Conservation (phyloP, 1,140 invertebrate species). For the Drosophila leontia region DNA sequence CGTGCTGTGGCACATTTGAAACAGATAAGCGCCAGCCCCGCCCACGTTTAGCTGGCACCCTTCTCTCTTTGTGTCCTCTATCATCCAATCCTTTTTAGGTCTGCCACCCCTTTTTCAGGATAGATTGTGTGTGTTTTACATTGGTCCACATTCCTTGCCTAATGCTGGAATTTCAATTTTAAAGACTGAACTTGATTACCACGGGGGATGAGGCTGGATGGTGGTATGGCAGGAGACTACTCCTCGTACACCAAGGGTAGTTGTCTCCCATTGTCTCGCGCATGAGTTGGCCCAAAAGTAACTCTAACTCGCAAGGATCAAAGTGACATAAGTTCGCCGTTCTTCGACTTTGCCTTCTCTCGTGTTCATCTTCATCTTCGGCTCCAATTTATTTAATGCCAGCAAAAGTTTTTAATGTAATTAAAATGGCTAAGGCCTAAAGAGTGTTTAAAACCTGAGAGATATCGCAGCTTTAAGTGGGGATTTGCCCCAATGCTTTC, state of each 20-base stretch:
- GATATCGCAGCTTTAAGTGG: constrained; percentile 56
- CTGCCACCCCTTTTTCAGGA: constrained; percentile 27
- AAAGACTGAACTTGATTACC: constrained; percentile 82
- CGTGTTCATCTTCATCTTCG: constrained; percentile 23
- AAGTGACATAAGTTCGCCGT: constrained; percentile 74
- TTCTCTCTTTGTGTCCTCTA: not conserved
- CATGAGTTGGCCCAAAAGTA: constrained; percentile 67
- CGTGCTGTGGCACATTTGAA: constrained; percentile 58
- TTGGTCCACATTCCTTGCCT: constrained; percentile 66
- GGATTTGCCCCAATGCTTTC: constrained; percentile 2
- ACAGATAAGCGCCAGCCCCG: constrained; percentile 47
- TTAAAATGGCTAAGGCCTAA: constrained; percentile 75
- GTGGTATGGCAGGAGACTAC: not conserved
- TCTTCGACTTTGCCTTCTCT: constrained; percentile 11
- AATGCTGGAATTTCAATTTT: constrained; percentile 83
- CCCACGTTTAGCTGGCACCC: not conserved
- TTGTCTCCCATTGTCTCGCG: constrained; percentile 68
- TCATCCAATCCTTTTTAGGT: constrained; percentile 22
- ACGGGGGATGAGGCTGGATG: not conserved
- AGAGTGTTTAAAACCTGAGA: constrained; percentile 69
- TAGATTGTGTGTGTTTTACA: constrained; percentile 40
- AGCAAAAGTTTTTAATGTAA: constrained; percentile 75
- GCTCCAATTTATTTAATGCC: constrained; percentile 77
- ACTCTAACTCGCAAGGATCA: constrained; percentile 67
- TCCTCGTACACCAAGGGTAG: constrained; percentile 24